Percentiles rank a stretch among this genome's conserved stretches.
Evolutionary conservation across 92 coral and sea anemone genomes (phyloP).

Genomic region (Galaxea fascicularis): DNA sequence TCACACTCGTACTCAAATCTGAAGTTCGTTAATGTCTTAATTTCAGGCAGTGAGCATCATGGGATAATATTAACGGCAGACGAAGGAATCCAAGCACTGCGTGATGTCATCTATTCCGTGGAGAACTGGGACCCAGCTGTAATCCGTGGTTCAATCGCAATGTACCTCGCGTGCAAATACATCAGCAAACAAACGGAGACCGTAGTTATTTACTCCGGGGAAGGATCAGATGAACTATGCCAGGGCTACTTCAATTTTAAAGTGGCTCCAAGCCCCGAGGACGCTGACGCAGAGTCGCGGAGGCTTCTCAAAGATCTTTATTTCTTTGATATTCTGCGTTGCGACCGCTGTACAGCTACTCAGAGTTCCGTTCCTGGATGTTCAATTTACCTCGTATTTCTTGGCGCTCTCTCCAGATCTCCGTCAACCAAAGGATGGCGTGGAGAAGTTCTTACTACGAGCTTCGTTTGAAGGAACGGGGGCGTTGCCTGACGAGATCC

Average conservation of each 20-base stretch:
- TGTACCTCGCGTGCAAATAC: conserved; percentile 56
- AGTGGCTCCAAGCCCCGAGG: conserved; percentile 63
- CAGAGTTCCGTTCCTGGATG: conserved; percentile 66
- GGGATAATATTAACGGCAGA: conserved; percentile 65
- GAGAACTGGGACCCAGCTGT: conserved; percentile 56
- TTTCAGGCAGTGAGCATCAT: conserved; percentile 66
- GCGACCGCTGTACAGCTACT: conserved; percentile 66
- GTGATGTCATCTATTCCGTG: conserved; percentile 59
- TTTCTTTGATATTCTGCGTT: conserved; percentile 62
- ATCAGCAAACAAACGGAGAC: conserved; percentile 67
- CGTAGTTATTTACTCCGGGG: conserved; percentile 58
- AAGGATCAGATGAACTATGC: conserved; percentile 64
- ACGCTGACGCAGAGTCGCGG: conserved; percentile 68
- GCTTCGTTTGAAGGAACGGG: conserved; percentile 64
- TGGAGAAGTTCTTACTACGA: conserved; percentile 72
- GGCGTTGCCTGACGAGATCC: conserved; percentile 62
- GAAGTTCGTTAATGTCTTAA: conserved; percentile 43
- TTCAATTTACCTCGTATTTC: conserved; percentile 61
- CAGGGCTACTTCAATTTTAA: conserved; percentile 68
- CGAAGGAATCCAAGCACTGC: conserved; percentile 62
- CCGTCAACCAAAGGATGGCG: conserved; percentile 61
- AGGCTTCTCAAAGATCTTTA: conserved; percentile 60
- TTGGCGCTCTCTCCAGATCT: conserved; percentile 53
- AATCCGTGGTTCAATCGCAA: conserved; percentile 44
- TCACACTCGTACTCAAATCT: too few species aligned